Conservation (phyloP, 2,888 invertebrate species). For the Pilophorus perplexus region DNA sequence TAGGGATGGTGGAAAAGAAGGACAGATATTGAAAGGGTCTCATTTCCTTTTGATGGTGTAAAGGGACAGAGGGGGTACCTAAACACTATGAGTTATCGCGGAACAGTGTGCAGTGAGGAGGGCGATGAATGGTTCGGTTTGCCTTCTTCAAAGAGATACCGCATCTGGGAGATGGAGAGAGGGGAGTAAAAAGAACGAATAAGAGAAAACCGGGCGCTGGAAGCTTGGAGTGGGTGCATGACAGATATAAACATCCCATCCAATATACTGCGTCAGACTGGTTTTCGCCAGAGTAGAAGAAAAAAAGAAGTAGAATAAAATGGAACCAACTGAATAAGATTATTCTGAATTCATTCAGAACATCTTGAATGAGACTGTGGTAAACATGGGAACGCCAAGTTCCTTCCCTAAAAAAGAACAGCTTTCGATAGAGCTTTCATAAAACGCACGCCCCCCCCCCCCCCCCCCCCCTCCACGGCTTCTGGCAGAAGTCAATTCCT, state of each 20-base stretch:
- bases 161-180: background rate
- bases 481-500: too few species aligned
- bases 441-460: too few species aligned
- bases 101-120: background rate
- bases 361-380: conserved; percentile 17
- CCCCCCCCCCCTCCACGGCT: too few species aligned
- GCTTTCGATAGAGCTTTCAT: too few species aligned
- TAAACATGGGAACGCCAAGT: background rate
- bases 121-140: conserved; percentile 18
- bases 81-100: conserved; percentile 19
- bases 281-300: too few species aligned
- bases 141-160: conserved; percentile 15
- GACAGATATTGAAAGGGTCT: conserved; percentile 13
- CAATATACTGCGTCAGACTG: background rate
- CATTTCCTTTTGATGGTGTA: conserved; percentile 2
- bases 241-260: conserved; percentile 24
- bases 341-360: conserved; percentile 21
- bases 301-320: conserved; percentile 8
- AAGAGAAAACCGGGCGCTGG: too few species aligned
- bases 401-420: too few species aligned
- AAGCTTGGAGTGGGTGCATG: background rate
- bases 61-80: too few species aligned
- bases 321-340: conserved; percentile 24
- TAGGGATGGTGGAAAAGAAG: conserved; percentile 6
- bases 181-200: too few species aligned